Conservation (phyloP, 2,888 invertebrate species). For the Campaea margaritaria region DNA sequence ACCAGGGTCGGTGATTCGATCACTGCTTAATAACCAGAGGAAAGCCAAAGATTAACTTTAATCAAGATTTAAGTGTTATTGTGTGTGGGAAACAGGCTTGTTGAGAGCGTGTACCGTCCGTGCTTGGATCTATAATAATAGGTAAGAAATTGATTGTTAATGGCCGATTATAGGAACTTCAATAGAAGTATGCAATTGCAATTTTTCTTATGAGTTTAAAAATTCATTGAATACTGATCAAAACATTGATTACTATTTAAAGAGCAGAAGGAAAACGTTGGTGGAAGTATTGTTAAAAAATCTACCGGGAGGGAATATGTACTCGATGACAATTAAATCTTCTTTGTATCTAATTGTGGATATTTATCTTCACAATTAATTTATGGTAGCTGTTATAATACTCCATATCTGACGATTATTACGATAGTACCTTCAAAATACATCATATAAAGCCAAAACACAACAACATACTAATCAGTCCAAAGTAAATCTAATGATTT, state of each 20-base stretch:
- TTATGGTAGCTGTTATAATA: slow-evolving; percentile 21
- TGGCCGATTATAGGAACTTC: too few species aligned
- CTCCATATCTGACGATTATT: not conserved
- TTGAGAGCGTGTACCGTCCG: slow-evolving; percentile 53
- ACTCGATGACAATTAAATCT: too few species aligned
- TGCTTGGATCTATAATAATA: slow-evolving; percentile 36
- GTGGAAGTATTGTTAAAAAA: too few species aligned
- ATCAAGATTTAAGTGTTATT: slow-evolving; percentile 24
- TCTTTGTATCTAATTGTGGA: slow-evolving; percentile 7
- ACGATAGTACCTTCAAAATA: too few species aligned
- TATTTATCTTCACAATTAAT: slow-evolving; percentile 4
- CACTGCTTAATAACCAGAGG: slow-evolving; percentile 1
- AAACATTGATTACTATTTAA: too few species aligned
- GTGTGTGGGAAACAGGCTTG: not conserved
- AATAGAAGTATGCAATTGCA: too few species aligned
- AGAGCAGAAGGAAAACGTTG: too few species aligned
- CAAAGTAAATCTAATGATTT: not conserved
- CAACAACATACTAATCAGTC: not conserved
- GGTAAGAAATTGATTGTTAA: slow-evolving; percentile 14
- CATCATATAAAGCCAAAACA: not conserved
- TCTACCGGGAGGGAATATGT: too few species aligned
- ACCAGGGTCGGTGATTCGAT: slow-evolving; percentile 46
- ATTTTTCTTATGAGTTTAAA: too few species aligned
- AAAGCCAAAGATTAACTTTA: slow-evolving; percentile 4
- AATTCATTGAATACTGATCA: too few species aligned